Evolutionary conservation across 2,113 vertebrate genomes (phyloP), one percentile per base, ranked within the genome.

Genomic region (Aramus guarauna): DNA sequence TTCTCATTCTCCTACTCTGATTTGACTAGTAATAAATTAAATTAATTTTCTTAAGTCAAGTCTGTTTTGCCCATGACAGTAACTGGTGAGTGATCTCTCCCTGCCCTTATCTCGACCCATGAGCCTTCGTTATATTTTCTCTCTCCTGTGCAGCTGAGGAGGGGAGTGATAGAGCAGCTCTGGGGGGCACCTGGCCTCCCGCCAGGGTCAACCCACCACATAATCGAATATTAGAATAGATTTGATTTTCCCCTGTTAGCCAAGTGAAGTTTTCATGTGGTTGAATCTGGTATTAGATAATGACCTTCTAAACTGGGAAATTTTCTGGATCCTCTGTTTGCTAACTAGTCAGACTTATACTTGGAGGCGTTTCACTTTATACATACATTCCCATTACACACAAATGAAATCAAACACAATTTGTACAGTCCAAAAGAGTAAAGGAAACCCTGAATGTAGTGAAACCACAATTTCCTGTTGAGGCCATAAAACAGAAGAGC

Each of bases 391-490:
- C 30, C 37, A 29, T 47, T 50, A 53, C 36, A 60, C 23, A 63
- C 48, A 59, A 63, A 76, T 80, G 37, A 85, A 94, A 58, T 94
- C 56, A 75, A 74, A 72, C 29, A 21, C 23, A 71, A 17, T 86
- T 90, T 79, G 71, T 85, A 56, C 48, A 48, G 45, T 71, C 73
- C 24, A 75, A 63, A 92, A 84, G 68, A 75, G 52, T 74, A 47
- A 86, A 88, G 95, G 69, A 91, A 97, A 56, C 47, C 30, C 68
- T 3, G 3, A 68, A 92, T 45, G 19, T 29, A 89, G 52, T 69
- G 56, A 92, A 96, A 75, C 90, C 88, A 95, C 88, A 68, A n/a
- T 94, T 95, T 93, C 91, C 88, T 95, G 50, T 81, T 91, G 86
- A 95, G 92, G 48, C 73, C 34, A 20, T 94, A 82, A 92, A 86